These are phyloP conservation scores for Amyelois transitella DNA, from an alignment of 1,140 invertebrate species.

Conservation along the genomic window DNA sequence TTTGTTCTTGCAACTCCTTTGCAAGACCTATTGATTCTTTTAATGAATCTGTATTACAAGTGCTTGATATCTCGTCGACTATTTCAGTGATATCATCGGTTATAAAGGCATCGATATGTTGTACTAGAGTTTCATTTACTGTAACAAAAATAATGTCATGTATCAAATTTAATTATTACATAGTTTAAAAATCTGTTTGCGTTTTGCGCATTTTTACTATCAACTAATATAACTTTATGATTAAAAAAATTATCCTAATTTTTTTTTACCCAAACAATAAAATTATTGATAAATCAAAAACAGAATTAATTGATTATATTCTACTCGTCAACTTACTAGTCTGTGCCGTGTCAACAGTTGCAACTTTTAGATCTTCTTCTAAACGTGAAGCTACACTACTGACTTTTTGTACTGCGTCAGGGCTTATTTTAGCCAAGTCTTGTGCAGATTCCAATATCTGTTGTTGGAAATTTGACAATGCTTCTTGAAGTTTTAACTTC, in stretches of 20 bases:
- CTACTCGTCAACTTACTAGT: background rate
- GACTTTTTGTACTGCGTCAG: background rate
- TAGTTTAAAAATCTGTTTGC: too few relatives aligned
- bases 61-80: conserved; percentile 15
- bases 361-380: conserved; percentile 19
- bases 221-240: background rate
- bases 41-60: conserved; percentile 10
- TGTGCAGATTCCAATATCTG: conserved; percentile 4
- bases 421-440: background rate
- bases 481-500: background rate
- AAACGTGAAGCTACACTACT: conserved; percentile 19
- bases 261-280: too few relatives aligned
- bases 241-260: too few relatives aligned
- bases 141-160: background rate
- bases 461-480: background rate
- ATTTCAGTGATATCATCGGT: conserved; percentile 19
- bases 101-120: conserved; percentile 32
- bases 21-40: conserved; percentile 21
- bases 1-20: conserved; percentile 25
- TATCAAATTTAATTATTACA: too few relatives aligned
- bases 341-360: background rate
- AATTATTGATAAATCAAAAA: too few relatives aligned
- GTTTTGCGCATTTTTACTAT: too few relatives aligned
- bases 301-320: background rate
- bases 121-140: conserved; percentile 6